Evolutionary conservation across 2,113 vertebrate species (phyloP), one percentile per base, ranked within the genome.

Genomic region (Coreoperca whiteheadi): DNA sequence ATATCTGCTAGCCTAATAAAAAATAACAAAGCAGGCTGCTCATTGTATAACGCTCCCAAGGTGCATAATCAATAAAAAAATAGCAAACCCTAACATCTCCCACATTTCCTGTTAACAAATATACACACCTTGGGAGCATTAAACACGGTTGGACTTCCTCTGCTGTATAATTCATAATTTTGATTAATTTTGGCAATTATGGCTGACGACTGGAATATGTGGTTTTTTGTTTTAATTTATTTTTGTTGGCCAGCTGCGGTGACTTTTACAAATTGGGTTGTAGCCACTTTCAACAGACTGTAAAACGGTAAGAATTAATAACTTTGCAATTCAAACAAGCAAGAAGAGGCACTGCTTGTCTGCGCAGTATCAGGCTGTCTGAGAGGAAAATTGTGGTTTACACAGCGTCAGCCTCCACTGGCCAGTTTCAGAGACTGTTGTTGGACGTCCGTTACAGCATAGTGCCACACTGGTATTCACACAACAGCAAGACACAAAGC

Each of bases 121-220:
- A 74, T 23, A 57, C 77, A 84, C 77, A 80, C 81, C 67, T 69
- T 76, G 81, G 89, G 85, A 79, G 77, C 81, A 74, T 88, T 83
- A 80, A 86, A 80, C 77, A 72, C 46, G 9, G 46, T 10, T 79
- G 80, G 80, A 77, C 69, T 71, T 59, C 79, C 77, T 85, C 70
- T 0, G 0, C 57, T 59, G 28, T 50, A 68, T 60, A 81, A 80
- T 88, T 91, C 74, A 53, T 89, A 91, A 88, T 88, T 91, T 87
- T 92, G 90, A 90, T 89, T 86, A 83, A 92, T 90, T 51, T 88
- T 60, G 68, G 79, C 81, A 80, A 88, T 89, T 82, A 89, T 66
- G 16, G 68, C 79, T 64, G 54, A 69, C 70, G 80, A 80, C 76
- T 48, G 54, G 69, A 75, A 92, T 74, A 74, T 68, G 66, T 80